Percentiles rank a stretch among this genome's conserved stretches.
Conservation (phyloP, 2,113 vertebrate species). For the Pyrgilauda ruficollis region DNA sequence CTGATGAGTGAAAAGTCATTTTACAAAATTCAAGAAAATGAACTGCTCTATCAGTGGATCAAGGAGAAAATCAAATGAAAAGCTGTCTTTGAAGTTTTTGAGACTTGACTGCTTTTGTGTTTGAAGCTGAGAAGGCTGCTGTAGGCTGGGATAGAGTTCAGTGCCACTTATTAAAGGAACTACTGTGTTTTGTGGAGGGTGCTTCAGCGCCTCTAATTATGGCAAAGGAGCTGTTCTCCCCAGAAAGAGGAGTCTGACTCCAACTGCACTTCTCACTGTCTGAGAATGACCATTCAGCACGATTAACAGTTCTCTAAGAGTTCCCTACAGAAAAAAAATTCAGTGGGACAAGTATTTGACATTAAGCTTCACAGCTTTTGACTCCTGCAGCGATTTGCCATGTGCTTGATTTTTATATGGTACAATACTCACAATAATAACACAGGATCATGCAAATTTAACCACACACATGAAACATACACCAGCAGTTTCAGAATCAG, state of each 20-base stretch:
- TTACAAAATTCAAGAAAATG: conserved; percentile 34
- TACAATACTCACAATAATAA: neutral
- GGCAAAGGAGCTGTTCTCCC: neutral
- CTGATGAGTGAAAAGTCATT: conserved; percentile 47
- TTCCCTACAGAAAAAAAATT: neutral
- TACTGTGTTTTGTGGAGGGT: conserved; percentile 27
- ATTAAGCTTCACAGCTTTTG: neutral
- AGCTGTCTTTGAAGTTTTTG: conserved; percentile 54
- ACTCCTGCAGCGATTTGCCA: neutral
- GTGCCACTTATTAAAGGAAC: conserved; percentile 27
- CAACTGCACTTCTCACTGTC: conserved; percentile 53
- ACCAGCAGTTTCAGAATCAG: neutral
- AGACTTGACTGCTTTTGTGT: conserved; percentile 52
- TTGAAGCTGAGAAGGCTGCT: conserved; percentile 36
- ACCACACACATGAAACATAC: neutral
- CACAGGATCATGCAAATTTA: neutral
- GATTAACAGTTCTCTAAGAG: neutral
- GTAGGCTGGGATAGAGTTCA: conserved; percentile 1
- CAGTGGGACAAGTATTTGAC: neutral
- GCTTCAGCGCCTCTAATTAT: conserved; percentile 24
- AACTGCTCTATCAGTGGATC: conserved; percentile 44
- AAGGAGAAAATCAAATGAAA: conserved; percentile 56
- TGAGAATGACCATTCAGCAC: conserved; percentile 49
- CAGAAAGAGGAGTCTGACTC: conserved; percentile 41
- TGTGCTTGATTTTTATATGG: neutral